These are phyloP conservation scores for Aphrocallistes beatrix DNA, from an alignment of 37 sponge, comb jelly and placozoan species.

Conservation along the genomic window DNA sequence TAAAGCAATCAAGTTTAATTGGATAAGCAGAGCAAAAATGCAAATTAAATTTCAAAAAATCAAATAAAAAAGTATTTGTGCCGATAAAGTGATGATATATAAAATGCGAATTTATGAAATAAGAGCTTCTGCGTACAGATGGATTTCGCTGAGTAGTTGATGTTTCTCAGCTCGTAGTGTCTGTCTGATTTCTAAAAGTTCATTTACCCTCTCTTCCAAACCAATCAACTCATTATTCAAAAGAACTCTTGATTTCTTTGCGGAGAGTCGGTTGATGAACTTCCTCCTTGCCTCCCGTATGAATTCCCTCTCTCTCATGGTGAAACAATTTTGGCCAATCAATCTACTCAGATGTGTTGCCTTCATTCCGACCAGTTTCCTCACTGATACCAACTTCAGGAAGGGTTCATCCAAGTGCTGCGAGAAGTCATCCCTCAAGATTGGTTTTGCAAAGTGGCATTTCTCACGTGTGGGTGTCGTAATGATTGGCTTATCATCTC, in stretches of 20 bases:
- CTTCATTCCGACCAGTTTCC: slow-evolving; percentile 1
- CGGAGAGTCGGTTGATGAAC: slow-evolving; percentile 7
- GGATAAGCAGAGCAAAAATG: too few relatives aligned
- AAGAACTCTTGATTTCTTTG: slow-evolving; percentile 10
- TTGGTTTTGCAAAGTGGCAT: not conserved
- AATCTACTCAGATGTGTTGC: not conserved
- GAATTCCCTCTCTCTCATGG: slow-evolving; percentile 10
- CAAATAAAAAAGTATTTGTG: too few relatives aligned
- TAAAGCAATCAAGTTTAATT: too few relatives aligned
- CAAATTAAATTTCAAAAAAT: too few relatives aligned
- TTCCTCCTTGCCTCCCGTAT: not conserved
- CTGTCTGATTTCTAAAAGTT: not conserved
- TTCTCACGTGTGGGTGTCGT: not conserved
- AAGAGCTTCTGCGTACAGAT: slow-evolving; percentile 1
- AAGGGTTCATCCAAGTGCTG: not conserved
- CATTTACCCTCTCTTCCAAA: not conserved
- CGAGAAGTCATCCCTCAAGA: not conserved
- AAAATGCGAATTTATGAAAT: too few relatives aligned
- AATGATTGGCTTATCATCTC: not conserved
- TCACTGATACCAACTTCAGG: not conserved
- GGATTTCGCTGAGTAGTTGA: not conserved
- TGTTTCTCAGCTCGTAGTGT: not conserved
- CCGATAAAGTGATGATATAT: too few relatives aligned
- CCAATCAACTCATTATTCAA: not conserved
- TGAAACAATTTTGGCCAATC: slow-evolving; percentile 2